A percentile compares a stretch with the other conserved stretches of the same genome.
Conservation (phyloP, 2,888 invertebrate species). For the Hyalella azteca region DNA sequence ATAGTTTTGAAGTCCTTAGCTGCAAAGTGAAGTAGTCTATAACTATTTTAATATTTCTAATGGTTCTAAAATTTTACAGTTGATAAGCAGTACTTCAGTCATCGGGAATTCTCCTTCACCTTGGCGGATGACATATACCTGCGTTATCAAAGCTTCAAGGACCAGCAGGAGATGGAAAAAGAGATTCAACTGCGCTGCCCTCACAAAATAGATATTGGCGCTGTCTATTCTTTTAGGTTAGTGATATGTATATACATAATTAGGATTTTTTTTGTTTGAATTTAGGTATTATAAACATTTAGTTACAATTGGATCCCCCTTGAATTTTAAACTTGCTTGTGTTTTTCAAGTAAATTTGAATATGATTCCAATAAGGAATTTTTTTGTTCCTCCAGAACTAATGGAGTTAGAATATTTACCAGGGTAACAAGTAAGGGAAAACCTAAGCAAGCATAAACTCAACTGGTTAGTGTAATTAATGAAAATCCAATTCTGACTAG, state of each 20-base stretch:
- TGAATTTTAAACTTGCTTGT: background rate
- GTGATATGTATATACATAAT: background rate
- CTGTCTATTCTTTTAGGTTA: conserved; percentile 53
- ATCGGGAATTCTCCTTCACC: conserved; percentile 88
- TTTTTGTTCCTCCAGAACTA: too few species aligned
- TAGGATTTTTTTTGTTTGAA: background rate
- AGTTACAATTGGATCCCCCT: background rate
- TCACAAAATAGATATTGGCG: conserved; percentile 93
- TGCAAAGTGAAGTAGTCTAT: too few species aligned
- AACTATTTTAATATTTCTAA: background rate
- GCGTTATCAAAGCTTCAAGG: conserved; percentile 83
- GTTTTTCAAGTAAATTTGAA: background rate
- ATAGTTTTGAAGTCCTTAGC: too few species aligned
- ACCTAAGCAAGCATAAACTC: too few species aligned
- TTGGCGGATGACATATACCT: conserved; percentile 91
- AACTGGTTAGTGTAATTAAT: too few species aligned
- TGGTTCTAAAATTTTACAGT: conserved; percentile 60
- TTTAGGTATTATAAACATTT: background rate
- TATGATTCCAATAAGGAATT: too few species aligned
- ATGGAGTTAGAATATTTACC: too few species aligned
- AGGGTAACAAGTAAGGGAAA: too few species aligned
- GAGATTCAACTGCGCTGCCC: conserved; percentile 82
- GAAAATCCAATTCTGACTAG: too few species aligned
- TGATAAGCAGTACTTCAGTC: conserved; percentile 58
- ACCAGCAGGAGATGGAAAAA: conserved; percentile 78